Conservation (phyloP, 2,888 invertebrate species). For the Melipona bicolor region DNA sequence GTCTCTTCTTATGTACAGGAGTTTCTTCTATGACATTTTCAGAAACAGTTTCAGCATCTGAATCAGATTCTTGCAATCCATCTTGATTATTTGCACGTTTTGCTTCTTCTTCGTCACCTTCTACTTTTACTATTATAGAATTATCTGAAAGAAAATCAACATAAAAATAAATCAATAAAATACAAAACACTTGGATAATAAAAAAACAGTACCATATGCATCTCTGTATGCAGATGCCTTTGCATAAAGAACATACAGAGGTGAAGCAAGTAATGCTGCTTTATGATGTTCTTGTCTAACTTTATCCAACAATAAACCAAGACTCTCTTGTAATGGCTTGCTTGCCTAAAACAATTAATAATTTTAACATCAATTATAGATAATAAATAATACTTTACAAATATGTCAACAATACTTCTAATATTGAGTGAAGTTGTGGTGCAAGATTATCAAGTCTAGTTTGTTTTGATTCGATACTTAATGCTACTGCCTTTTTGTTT, state of each 20-base stretch:
- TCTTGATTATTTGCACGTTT: constrained; percentile 85
- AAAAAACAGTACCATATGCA: constrained; percentile 86
- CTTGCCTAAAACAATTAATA: constrained; percentile 87
- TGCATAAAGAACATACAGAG: constrained; percentile 94
- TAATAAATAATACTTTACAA: background rate
- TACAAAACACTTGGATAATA: background rate
- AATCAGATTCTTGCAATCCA: constrained; percentile 88
- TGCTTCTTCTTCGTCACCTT: constrained; percentile 85
- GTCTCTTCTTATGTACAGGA: constrained; percentile 87
- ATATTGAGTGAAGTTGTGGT: constrained; percentile 90
- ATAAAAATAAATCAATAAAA: background rate
- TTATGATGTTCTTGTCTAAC: constrained; percentile 91
- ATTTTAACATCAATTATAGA: background rate
- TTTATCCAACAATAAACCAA: constrained; percentile 92
- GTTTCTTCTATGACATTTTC: constrained; percentile 85
- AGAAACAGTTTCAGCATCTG: constrained; percentile 87
- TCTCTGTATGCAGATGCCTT: constrained; percentile 93
- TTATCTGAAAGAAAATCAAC: constrained; percentile 67
- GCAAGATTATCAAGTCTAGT: constrained; percentile 92
- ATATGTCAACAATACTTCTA: constrained; percentile 84
- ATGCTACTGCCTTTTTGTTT: constrained; percentile 91
- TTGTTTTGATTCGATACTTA: constrained; percentile 90
- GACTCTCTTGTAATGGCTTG: constrained; percentile 94
- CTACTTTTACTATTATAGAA: constrained; percentile 81
- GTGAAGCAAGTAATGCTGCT: constrained; percentile 91